A percentile compares a stretch with the other conserved stretches of the same genome.
phyloP scores from a whole-genome alignment of 2,113 vertebrate genomes.

The Arvicanthis niloticus region DNA sequence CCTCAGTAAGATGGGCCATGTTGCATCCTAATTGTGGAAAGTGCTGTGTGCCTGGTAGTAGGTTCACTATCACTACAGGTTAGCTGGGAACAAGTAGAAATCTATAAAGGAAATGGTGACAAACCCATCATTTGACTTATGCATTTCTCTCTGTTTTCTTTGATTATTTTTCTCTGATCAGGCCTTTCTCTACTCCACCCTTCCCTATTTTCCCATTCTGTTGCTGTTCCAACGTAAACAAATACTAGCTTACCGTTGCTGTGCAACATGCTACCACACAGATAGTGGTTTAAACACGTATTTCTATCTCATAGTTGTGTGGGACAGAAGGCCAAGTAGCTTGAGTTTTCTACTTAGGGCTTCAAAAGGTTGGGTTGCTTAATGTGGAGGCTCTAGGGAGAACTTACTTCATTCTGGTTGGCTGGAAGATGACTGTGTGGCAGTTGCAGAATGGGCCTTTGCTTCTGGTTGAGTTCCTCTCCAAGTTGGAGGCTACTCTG shows the following conservation, averaged over 20 bases:
- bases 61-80: neutral
- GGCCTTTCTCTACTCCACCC: neutral
- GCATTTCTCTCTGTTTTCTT: neutral
- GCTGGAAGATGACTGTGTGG: neutral
- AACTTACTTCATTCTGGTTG: neutral
- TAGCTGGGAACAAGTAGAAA: neutral
- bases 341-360: neutral
- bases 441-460: neutral
- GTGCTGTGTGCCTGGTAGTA: neutral
- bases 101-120: neutral
- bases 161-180: neutral
- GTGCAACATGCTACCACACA: neutral
- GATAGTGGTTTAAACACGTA: neutral
- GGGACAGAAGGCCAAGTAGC: neutral
- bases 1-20: neutral
- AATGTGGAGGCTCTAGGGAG: neutral
- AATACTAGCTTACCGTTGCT: neutral
- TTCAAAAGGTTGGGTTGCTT: neutral
- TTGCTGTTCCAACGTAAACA: neutral
- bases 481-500: neutral
- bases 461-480: neutral
- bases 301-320: neutral
- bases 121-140: neutral
- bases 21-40: slow-evolving; percentile 11
- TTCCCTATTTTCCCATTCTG: neutral